These are phyloP conservation scores for Thamnophis sirtalis DNA, from an alignment of 2,113 vertebrate genomes.

Conservation along the genomic window DNA sequence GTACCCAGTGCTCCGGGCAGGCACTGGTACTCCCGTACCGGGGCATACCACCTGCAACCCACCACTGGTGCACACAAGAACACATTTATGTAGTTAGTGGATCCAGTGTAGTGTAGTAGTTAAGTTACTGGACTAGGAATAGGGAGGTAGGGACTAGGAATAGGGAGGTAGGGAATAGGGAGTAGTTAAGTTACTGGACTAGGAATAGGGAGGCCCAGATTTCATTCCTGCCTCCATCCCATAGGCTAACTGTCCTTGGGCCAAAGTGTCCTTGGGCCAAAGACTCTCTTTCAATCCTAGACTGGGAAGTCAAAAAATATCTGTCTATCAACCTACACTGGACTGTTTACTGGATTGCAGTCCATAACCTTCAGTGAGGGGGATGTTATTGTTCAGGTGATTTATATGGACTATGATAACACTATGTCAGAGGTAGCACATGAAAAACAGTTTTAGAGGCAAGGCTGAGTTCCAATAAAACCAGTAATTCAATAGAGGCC, in stretches of 20 bases:
- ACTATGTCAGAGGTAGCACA: slow-evolving; percentile 31
- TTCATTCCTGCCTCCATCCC: neutral
- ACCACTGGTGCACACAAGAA: no score
- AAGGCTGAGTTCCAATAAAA: slow-evolving; percentile 65
- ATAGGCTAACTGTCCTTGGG: neutral
- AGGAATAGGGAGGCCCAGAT: neutral
- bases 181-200: neutral
- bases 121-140: neutral
- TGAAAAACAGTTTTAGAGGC: slow-evolving; percentile 64
- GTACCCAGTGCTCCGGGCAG: no score
- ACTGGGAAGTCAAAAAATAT: neutral
- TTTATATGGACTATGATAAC: neutral
- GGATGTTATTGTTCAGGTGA: neutral
- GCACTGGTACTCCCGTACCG: no score
- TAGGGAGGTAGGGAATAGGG: no score
- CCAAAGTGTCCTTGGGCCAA: neutral
- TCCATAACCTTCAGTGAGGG: neutral
- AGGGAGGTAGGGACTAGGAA: no score
- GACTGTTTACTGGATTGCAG: neutral
- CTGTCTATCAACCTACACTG: neutral
- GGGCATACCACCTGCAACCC: no score
- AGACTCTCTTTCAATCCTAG: neutral
- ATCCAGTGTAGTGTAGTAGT: neutral
- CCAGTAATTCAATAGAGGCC: slow-evolving; percentile 47
- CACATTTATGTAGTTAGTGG: neutral